Evolutionary conservation across 2,113 vertebrate genomes (phyloP), one percentile per base, ranked within the genome.

Genomic region (Regulus satrapa): DNA sequence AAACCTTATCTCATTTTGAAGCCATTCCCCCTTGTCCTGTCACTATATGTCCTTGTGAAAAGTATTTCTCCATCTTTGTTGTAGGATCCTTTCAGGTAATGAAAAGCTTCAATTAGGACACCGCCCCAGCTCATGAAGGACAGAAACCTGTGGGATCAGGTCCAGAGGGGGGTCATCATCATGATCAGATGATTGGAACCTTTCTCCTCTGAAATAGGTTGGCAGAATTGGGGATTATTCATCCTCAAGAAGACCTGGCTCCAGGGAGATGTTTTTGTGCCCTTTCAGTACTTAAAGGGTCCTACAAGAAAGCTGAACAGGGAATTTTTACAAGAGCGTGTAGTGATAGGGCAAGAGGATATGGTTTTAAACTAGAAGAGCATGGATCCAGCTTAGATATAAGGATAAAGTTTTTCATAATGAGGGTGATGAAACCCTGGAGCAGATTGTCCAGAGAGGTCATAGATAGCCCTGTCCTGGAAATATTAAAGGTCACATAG

Each of bases 201-300:
- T 5, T 28, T 81, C 8, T 63, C 15, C 29, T 56, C 17, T 34
- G 31, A 63, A 61, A 56, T 6, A 63, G 36, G 4, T 14, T 63
- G 17, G 29, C 17, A 24, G 32, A 55, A 25, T 1, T 86, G 4
- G 8, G 21, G 11, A 18, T 55, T 74, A 26, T n/a, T 32, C 54
- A 38, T 11, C 5, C 31, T 36, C 46, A 23, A 67, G 43, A 59
- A 46, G 20, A 46, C 10, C 28, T 0, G 0, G n/a, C 15, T 92
- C 18, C 9, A 12, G 15, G 4, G 71, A 63, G 48, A 45, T 0
- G 0, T 18, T 36, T 38, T 18, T n/a, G 14, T 25, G 8, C 7
- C 5, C 17, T 51, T 81, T n/a, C 19, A 26, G 7, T 49, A 26
- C 12, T 45, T 49, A 25, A 62, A 66, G 25, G 21, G 25, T 2